Evolutionary conservation across 2,888 invertebrate genomes (phyloP).

Genomic region (Vesta saturnalis): DNA sequence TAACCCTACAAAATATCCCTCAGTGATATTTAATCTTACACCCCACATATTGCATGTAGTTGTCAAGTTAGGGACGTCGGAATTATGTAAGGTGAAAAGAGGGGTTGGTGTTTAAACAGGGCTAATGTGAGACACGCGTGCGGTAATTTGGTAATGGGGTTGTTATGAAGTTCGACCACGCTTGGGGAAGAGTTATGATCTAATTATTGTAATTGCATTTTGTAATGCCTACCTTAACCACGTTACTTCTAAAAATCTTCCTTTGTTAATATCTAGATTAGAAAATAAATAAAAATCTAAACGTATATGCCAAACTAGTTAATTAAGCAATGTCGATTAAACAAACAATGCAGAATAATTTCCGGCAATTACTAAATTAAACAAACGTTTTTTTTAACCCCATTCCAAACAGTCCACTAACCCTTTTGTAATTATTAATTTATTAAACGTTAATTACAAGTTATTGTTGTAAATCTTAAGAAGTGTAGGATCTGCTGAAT

Average conservation of each 20-base stretch:
- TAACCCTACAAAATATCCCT: conserved; percentile 14
- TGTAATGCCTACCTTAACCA: conserved; percentile 11
- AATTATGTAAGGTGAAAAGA: conserved; percentile 34
- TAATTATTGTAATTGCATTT: conserved; percentile 46
- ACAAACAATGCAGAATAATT: conserved; percentile 55
- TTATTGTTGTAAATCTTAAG: too few relatives aligned
- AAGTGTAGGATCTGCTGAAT: too few relatives aligned
- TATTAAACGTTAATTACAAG: conserved; percentile 28
- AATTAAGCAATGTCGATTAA: conserved; percentile 56
- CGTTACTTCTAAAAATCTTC: not conserved
- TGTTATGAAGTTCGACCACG: conserved; percentile 45
- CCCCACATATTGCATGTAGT: conserved; percentile 30
- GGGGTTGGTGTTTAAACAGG: conserved; percentile 45
- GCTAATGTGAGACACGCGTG: conserved; percentile 51
- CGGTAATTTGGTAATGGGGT: conserved; percentile 51
- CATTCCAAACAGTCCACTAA: conserved; percentile 17
- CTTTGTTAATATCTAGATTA: not conserved
- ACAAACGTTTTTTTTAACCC: conserved; percentile 47
- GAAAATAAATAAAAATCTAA: too few relatives aligned
- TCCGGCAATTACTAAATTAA: conserved; percentile 59
- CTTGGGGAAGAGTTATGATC: conserved; percentile 45
- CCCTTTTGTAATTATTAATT: conserved; percentile 30
- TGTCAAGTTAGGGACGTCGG: conserved; percentile 35
- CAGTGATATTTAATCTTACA: conserved; percentile 17
- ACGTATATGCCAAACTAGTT: conserved; percentile 31